Evolutionary conservation across 2,888 invertebrate genomes (phyloP).

Genomic region (Osmoderma eremita): DNA sequence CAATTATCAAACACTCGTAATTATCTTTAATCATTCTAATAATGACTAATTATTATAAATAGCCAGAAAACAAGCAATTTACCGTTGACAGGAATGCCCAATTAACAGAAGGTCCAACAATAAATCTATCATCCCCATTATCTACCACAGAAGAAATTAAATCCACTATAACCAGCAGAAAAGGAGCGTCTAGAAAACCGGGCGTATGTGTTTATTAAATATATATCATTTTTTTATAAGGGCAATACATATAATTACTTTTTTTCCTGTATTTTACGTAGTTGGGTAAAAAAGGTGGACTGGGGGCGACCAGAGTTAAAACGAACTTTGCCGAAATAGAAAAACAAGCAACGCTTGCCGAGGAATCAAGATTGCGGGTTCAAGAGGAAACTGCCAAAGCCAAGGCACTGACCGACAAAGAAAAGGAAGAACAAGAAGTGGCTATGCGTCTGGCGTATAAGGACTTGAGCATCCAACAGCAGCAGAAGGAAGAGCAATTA

Average conservation of each 20-base stretch:
- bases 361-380: conserved; percentile 70
- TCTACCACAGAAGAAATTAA: conserved; percentile 64
- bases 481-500: conserved; percentile 77
- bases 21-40: no score
- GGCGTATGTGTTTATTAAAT: conserved; percentile 68
- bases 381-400: conserved; percentile 62
- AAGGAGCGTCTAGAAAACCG: conserved; percentile 74
- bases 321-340: conserved; percentile 96
- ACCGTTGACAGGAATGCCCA: conserved; percentile 40
- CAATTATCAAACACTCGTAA: background rate
- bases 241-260: no score
- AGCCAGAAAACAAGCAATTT: conserved; percentile 27
- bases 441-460: conserved; percentile 81
- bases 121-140: conserved; percentile 53
- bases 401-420: conserved; percentile 66
- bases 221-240: no score
- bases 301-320: conserved; percentile 95
- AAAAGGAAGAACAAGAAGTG: conserved; percentile 76
- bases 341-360: conserved; percentile 85
- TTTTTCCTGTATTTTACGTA: conserved; percentile 58
- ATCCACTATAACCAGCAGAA: conserved; percentile 77
- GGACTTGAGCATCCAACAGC: conserved; percentile 73
- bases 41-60: background rate
- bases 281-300: conserved; percentile 87
- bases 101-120: conserved; percentile 56